Conservation (phyloP, 2,113 vertebrate species). For the Myanophis thanlyinensis region DNA sequence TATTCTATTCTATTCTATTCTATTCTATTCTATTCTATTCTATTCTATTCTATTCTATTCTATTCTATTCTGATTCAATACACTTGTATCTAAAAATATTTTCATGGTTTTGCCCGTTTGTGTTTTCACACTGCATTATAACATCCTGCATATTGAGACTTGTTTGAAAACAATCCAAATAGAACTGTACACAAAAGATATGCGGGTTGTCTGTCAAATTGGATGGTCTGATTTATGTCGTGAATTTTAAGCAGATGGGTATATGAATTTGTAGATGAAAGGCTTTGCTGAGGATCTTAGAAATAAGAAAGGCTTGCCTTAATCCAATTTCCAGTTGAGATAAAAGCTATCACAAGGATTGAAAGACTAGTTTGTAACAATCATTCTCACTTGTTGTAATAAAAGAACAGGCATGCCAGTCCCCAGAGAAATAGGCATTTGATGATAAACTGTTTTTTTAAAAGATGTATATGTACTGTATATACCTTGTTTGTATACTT, state of each 20-base stretch:
- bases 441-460: not conserved
- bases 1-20: no score
- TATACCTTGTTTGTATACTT: conserved; percentile 3
- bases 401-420: not conserved
- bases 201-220: conserved; percentile 36
- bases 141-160: conserved; percentile 18
- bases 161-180: conserved; percentile 52
- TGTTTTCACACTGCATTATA: not conserved
- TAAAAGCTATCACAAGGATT: conserved; percentile 7
- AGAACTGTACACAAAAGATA: conserved; percentile 30
- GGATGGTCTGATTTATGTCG: conserved; percentile 35
- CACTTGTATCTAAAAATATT: not conserved
- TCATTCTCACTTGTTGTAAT: not conserved
- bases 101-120: not conserved
- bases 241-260: conserved; percentile 51
- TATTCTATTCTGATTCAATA: not conserved
- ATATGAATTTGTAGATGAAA: conserved; percentile 58
- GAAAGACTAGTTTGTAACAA: conserved; percentile 24
- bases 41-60: no score
- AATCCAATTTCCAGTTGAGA: conserved; percentile 49
- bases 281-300: conserved; percentile 43
- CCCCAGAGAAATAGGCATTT: not conserved
- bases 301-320: conserved; percentile 42
- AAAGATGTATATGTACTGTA: no score
- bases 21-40: no score